Percentiles rank a stretch among this genome's conserved stretches.
phyloP scores from a whole-genome alignment of 2,888 invertebrate species.

The Thalpophila matura region DNA sequence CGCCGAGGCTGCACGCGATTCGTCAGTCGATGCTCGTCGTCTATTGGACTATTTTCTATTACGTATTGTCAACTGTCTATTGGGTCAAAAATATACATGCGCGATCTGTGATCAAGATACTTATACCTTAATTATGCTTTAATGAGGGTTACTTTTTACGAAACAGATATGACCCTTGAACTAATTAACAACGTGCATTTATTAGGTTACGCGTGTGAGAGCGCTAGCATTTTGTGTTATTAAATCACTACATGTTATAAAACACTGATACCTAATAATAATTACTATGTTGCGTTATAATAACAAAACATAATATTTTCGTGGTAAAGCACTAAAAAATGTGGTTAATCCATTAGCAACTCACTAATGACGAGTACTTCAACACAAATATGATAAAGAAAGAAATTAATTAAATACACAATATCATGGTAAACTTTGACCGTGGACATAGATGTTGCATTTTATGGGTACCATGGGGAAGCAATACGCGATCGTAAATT shows the following conservation, averaged over 20 bases:
- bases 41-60: too few species aligned
- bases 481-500: conserved; percentile 46
- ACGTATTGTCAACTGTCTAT: too few species aligned
- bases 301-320: conserved; percentile 11
- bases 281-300: conserved; percentile 22
- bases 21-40: too few species aligned
- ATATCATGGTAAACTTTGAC: conserved; percentile 35
- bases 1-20: too few species aligned
- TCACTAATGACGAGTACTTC: conserved; percentile 38
- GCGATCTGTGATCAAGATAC: too few species aligned
- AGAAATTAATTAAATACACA: conserved; percentile 33
- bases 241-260: conserved; percentile 40
- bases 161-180: too few species aligned
- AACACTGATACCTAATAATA: conserved; percentile 26
- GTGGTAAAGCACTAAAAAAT: conserved; percentile 15
- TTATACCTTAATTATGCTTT: too few species aligned
- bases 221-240: background rate
- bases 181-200: background rate
- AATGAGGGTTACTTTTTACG: too few species aligned
- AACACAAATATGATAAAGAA: conserved; percentile 25
- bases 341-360: conserved; percentile 42
- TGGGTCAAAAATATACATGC: too few species aligned
- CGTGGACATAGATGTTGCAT: conserved; percentile 46
- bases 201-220: too few species aligned
- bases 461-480: conserved; percentile 43